These are phyloP conservation scores for Diaperis boleti DNA, from an alignment of 2,888 invertebrate species.

Conservation along the genomic window DNA sequence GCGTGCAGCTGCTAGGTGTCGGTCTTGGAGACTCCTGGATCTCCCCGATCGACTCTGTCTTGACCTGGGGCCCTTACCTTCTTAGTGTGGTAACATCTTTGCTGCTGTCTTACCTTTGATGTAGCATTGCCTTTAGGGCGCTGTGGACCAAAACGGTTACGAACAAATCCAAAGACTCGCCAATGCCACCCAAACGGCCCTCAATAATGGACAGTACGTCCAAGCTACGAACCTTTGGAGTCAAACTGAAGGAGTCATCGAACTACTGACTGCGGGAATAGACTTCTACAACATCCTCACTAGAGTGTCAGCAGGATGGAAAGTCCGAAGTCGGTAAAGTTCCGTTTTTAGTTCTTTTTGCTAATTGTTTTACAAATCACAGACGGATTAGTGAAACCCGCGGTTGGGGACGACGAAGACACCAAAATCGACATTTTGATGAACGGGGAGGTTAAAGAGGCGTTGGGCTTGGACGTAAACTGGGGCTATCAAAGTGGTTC, in stretches of 20 bases:
- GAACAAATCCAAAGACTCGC: constrained; percentile 68
- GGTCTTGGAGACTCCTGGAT: constrained; percentile 93
- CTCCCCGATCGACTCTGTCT: constrained; percentile 85
- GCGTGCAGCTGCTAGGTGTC: constrained; percentile 80
- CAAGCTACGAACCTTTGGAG: constrained; percentile 69
- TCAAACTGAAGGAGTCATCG: constrained; percentile 38
- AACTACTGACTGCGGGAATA: constrained; percentile 34
- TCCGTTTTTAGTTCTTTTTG: not conserved
- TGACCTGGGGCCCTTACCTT: constrained; percentile 86
- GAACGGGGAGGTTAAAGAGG: constrained; percentile 77
- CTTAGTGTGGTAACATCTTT: constrained; percentile 76
- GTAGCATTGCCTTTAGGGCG: constrained; percentile 66
- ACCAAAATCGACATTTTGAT: constrained; percentile 70
- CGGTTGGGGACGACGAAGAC: constrained; percentile 13
- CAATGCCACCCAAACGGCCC: constrained; percentile 50
- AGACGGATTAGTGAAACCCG: constrained; percentile 22
- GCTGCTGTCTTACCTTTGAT: not conserved
- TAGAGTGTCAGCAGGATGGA: constrained; percentile 33
- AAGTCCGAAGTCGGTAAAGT: not conserved
- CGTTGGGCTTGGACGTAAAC: constrained; percentile 72
- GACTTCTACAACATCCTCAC: constrained; percentile 54
- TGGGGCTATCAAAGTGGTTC: constrained; percentile 74
- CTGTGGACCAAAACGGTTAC: constrained; percentile 78
- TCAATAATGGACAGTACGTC: constrained; percentile 63
- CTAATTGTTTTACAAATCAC: no score